Base-by-base conservation (phyloP, 2,888 invertebrate species). In the Caenorhabditis sulstoni region DNA sequence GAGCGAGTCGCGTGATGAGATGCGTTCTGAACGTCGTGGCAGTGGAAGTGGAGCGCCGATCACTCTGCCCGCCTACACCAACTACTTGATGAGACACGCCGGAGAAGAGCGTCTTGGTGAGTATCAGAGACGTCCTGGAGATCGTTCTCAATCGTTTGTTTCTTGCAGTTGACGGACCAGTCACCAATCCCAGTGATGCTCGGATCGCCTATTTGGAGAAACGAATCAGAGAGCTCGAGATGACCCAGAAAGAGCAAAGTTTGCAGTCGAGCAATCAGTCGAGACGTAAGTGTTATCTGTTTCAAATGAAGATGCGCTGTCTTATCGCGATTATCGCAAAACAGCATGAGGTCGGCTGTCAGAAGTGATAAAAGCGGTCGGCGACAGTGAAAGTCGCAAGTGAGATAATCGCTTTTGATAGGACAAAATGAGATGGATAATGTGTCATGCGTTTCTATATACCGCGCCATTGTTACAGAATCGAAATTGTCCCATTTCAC, bases 161-260 rank as follows among this genome's bases (percentile, higher is more conserved):
- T 23, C 23, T 65, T 79, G 37, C 59, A 80, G 80, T 80, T 37
- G 80, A 80, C 66, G 80, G 80, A 37, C 80, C 80, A 18, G 41
- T 80, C 29, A 59, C 16, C 45, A 65, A 14, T 47, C 18, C 59
- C 18, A 68, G 59, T 58, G 75, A 68, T 50, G 75, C 71, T 11
- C 55, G 80, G 12, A 68, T 80, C 18, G 80, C 80, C 12, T 80
- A 80, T 53, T 55, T 80, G 45, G 80, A 80, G 22, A 68, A 71
- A 55, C 39, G 68, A 45, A 67, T 80, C 16, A 22, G 75, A 53
- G 80, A 80, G n/a, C 52, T 80, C 1, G 80, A 79, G 52, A 18
- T 79, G 35, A 7, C 55, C 16, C 71, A 71, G 23, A 71, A 74
- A 20, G 71, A 74, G 29, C 59, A 68, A 18, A 71, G 41, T n/a